Evolutionary conservation across 2,888 invertebrate species (phyloP), one percentile per base, ranked within the genome.

Genomic region (Apodemia duryi): DNA sequence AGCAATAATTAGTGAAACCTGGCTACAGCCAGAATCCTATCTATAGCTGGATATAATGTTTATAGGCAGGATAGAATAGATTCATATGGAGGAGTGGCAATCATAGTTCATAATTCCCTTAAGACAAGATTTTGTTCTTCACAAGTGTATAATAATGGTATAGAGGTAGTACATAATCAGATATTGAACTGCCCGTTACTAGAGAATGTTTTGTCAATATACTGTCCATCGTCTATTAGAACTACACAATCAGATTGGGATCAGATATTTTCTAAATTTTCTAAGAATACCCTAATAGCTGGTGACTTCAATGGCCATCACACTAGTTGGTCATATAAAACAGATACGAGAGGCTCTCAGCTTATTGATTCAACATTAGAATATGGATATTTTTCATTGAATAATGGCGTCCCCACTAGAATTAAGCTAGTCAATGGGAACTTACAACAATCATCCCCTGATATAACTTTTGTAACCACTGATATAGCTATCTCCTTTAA

Each of bases 261-360:
- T 49, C 13, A 49, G 13, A n/a, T 49, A 49, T 49, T 49, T 49
- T 49, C 49, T n/a, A 49, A 49, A n/a, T 35, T 7, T 61, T 10
- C 35, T 52, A 63, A 4, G n/a, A 49, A 49, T 6, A 43, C 62
- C 9, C 28, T 65, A 21, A 63, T 63, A 9, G 61, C 60, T 2
- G 66, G 66, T 5, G 66, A 66, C 28, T 66, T 66, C n/a, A 66
- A 66, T 35, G 65, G 67, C 1, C 65, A 67, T 35, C 65, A 67
- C 63, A 32, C 51, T 57, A 38, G 66, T 62, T 41, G 46, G 13
- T 35, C 66, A 66, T 54, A 9, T 49, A 49, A 49, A 49, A 49
- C 49, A 49, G n/a, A 49, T 49, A 49, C 49, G 7, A 13, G 49
- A 49, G 49, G 49, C 1, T n/a, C n/a, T n/a, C 49, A 49, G n/a